A percentile compares a stretch with the other conserved stretches of the same genome.
Conservation (phyloP, 2,113 vertebrate genomes). For the Bos indicus region DNA sequence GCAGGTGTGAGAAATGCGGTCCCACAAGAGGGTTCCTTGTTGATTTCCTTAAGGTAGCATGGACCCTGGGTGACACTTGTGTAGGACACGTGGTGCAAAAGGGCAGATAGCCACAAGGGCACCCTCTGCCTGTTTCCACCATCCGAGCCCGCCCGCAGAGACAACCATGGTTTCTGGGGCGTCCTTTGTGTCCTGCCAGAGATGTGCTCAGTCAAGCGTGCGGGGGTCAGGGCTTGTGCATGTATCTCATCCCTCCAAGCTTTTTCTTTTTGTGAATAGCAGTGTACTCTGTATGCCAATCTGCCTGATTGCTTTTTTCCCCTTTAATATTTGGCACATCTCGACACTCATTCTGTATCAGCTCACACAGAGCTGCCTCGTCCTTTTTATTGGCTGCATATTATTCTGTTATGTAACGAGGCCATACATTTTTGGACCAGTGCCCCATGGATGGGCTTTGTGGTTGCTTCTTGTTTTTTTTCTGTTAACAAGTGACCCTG, state of each 20-base stretch:
- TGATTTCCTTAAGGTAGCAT: background rate
- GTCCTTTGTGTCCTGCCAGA: background rate
- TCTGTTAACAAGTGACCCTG: background rate
- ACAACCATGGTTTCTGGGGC: background rate
- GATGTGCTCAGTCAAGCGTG: accelerated
- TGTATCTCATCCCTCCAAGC: accelerated
- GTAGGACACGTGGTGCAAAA: accelerated
- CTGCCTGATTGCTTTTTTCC: background rate
- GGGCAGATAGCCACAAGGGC: accelerated
- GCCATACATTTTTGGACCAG: background rate
- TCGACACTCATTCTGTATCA: background rate
- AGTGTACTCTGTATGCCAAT: accelerated
- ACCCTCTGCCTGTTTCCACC: background rate
- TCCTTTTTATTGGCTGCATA: background rate
- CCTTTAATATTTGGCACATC: background rate
- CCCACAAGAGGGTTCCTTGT: background rate
- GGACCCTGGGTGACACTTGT: background rate
- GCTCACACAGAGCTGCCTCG: accelerated
- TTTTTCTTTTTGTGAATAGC: background rate
- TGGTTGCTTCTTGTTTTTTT: background rate
- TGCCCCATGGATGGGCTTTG: background rate
- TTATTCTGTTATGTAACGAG: background rate
- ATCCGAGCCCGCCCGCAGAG: background rate
- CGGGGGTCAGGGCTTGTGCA: background rate
- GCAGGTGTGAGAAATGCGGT: background rate